Evolutionary conservation across 2,888 invertebrate species (phyloP).

Genomic region (Andrena trimmerana): DNA sequence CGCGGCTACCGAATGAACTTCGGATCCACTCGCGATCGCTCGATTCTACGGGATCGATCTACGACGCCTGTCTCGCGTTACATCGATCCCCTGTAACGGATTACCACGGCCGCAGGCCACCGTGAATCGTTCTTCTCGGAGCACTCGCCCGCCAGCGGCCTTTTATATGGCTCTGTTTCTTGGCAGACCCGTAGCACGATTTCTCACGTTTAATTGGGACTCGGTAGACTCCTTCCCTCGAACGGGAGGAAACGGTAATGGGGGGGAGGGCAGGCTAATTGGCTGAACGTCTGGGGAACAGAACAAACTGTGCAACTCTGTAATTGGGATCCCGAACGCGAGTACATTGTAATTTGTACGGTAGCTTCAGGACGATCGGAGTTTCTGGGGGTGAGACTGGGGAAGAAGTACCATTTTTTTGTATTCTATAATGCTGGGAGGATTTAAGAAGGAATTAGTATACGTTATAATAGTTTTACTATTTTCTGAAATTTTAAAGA

Average conservation of each 20-base stretch:
- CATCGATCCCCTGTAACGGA: slow-evolving; percentile 66
- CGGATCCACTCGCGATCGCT: slow-evolving; percentile 37
- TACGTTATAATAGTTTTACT: too few species aligned
- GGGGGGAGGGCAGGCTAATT: slow-evolving; percentile 33
- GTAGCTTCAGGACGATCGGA: background rate
- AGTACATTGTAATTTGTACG: slow-evolving; percentile 34
- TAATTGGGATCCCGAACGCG: slow-evolving; percentile 32
- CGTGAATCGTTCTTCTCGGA: slow-evolving; percentile 27
- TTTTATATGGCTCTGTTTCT: slow-evolving; percentile 23
- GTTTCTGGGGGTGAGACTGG: too few species aligned
- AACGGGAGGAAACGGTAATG: slow-evolving; percentile 36
- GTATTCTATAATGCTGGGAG: too few species aligned
- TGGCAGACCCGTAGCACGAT: slow-evolving; percentile 9
- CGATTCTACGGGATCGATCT: slow-evolving; percentile 45
- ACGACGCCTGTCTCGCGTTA: slow-evolving; percentile 56
- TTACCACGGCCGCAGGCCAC: slow-evolving; percentile 48
- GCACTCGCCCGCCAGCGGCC: slow-evolving; percentile 21
- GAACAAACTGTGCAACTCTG: slow-evolving; percentile 22
- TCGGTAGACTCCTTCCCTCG: slow-evolving; percentile 17
- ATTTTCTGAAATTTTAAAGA: too few species aligned
- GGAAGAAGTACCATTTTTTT: too few species aligned
- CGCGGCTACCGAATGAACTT: slow-evolving; percentile 58
- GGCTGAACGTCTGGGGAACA: slow-evolving; percentile 11
- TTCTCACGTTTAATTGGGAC: slow-evolving; percentile 38
- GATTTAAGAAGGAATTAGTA: too few species aligned